A percentile compares a stretch with the other conserved stretches of the same genome.
Evolutionary conservation across 2,113 vertebrate species (phyloP).

Genomic region (Epinephelus cyanopodus): DNA sequence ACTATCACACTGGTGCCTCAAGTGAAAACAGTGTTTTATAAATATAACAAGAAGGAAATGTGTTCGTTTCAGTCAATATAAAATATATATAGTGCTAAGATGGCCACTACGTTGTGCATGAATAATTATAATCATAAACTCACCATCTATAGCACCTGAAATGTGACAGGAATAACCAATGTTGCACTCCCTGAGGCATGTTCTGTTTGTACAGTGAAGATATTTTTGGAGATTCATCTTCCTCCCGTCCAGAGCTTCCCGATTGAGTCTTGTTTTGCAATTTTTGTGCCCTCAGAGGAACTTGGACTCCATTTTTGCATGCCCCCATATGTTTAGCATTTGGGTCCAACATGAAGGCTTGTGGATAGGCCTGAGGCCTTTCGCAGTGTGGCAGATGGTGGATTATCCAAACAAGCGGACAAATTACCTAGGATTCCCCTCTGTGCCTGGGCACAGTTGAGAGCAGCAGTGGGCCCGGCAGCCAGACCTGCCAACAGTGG

Average conservation of each 20-base stretch:
- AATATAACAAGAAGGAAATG: neutral
- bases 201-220: neutral
- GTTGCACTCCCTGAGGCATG: neutral
- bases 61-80: neutral
- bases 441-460: conserved; percentile 69
- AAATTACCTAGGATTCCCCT: conserved; percentile 79
- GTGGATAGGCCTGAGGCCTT: conserved; percentile 53
- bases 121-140: neutral
- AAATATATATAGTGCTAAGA: neutral
- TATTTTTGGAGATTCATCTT: neutral
- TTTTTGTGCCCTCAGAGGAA: conserved; percentile 40
- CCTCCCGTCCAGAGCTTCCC: neutral
- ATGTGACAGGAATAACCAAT: neutral
- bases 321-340: conserved; percentile 69
- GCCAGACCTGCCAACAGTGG: conserved; percentile 69
- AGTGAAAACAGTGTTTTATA: neutral
- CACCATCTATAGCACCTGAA: neutral
- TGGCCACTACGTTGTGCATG: neutral
- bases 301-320: conserved; percentile 43
- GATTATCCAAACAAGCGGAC: conserved; percentile 82
- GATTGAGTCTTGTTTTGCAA: conserved; percentile 24
- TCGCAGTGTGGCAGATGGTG: conserved; percentile 81
- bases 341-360: conserved; percentile 56
- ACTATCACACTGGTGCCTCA: neutral
- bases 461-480: conserved; percentile 56